Conservation (phyloP, 1,140 invertebrate genomes). For the Macrosteles quadrilineatus region DNA sequence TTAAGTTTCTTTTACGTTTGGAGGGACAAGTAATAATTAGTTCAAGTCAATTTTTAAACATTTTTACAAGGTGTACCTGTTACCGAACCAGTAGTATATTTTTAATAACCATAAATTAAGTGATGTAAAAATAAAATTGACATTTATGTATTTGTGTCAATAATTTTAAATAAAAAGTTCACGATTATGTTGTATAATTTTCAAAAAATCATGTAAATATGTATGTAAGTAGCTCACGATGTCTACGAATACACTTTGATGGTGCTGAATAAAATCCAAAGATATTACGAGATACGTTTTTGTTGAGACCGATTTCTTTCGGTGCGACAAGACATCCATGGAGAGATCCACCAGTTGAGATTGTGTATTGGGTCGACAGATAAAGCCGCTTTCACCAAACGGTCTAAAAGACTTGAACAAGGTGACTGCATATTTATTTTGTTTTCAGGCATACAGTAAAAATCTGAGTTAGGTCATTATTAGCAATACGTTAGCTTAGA, state of each 20-base stretch:
- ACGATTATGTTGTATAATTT: constrained; percentile 1
- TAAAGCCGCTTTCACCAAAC: too few species aligned
- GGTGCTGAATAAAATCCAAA: constrained; percentile 16
- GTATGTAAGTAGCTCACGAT: constrained; percentile 15
- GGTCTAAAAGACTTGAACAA: too few species aligned
- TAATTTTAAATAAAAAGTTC: background rate
- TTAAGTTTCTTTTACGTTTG: constrained; percentile 11
- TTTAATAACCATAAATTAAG: constrained; percentile 25
- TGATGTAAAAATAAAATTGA: constrained; percentile 19
- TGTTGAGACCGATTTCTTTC: background rate
- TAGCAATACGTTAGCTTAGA: constrained; percentile 21
- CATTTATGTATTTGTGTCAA: constrained; percentile 14
- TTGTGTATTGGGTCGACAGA: too few species aligned
- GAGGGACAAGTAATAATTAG: constrained; percentile 20
- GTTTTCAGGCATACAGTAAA: too few species aligned
- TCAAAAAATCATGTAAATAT: constrained; percentile 7
- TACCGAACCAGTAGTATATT: constrained; percentile 24
- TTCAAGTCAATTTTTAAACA: constrained; percentile 22
- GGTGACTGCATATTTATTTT: too few species aligned
- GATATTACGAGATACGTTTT: background rate
- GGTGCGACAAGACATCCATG: too few species aligned
- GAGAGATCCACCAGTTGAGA: too few species aligned
- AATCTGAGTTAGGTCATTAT: background rate
- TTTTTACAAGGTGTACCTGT: constrained; percentile 15
- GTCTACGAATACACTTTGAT: constrained; percentile 1